These are phyloP conservation scores for Lacerta agilis DNA, from an alignment of 2,797 vertebrate species.

Conservation along the genomic window DNA sequence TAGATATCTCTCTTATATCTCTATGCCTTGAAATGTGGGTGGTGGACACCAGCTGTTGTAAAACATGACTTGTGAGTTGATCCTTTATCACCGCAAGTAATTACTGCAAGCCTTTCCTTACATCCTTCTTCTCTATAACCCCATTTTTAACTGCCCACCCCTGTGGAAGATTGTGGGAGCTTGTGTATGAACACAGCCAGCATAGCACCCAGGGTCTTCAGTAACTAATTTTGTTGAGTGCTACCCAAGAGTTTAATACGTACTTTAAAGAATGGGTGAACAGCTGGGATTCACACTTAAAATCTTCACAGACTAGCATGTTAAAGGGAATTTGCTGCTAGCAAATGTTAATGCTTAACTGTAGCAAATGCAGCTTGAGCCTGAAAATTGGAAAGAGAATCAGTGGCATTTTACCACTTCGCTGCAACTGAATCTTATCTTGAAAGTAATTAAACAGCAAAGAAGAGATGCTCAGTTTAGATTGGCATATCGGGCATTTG, in stretches of 20 bases:
- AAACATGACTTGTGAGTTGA: background rate
- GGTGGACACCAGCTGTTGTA: background rate
- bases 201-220: too few relatives aligned
- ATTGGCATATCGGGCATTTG: background rate
- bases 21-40: background rate
- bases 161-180: background rate
- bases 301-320: background rate
- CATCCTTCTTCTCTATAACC: background rate
- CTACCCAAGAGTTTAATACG: too few relatives aligned
- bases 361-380: background rate
- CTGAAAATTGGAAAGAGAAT: background rate
- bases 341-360: background rate
- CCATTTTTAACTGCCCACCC: background rate
- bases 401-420: background rate
- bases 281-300: background rate
- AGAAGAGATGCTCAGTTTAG: too few relatives aligned
- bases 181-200: background rate
- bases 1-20: background rate
- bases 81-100: background rate
- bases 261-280: too few relatives aligned
- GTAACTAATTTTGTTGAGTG: background rate
- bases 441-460: background rate
- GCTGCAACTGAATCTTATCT: background rate
- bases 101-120: background rate
- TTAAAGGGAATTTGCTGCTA: background rate